Evolutionary conservation across 2,113 vertebrate species (phyloP).

Genomic region (human): GRCh38 chr12:115743501-115744000

Average conservation of each 20-base stretch:
- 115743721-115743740: no score
- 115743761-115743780: not conserved
- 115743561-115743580: no score
- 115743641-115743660: no score
- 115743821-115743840: not conserved
- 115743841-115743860: no score
- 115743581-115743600: no score
- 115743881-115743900: not conserved
- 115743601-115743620: no score
- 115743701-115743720: no score
- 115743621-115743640: no score
- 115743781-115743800: not conserved
- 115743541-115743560: not conserved
- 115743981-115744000: not conserved
- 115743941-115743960: not conserved
- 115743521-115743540: not conserved
- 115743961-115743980: not conserved
- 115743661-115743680: no score
- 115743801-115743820: not conserved
- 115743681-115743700: no score
- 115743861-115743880: not conserved
- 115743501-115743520: not conserved
- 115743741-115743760: no score
- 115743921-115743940: not conserved
- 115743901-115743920: not conserved